Percentiles rank a stretch among this genome's conserved stretches.
phyloP scores from a whole-genome alignment of 1,140 invertebrate species.

The Spodoptera litura region DNA sequence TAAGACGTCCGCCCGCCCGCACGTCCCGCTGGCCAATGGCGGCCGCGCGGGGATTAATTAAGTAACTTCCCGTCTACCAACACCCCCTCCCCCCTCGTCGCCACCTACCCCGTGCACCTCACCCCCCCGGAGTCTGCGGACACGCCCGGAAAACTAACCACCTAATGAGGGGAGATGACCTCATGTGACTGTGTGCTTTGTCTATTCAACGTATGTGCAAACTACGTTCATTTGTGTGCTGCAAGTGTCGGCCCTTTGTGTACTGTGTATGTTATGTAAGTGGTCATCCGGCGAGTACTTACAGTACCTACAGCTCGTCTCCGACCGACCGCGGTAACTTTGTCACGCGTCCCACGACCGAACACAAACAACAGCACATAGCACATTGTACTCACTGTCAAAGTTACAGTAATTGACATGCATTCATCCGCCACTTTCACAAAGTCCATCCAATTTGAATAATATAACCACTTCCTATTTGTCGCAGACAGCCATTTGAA shows the following conservation, averaged over 20 bases:
- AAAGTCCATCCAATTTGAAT: constrained; percentile 31
- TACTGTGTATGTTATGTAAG: constrained; percentile 78
- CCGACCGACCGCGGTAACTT: constrained; percentile 31
- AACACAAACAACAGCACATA: constrained; percentile 12
- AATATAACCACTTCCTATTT: constrained; percentile 35
- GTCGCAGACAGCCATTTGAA: constrained; percentile 8
- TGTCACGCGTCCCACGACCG: constrained; percentile 31
- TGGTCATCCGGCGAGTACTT: constrained; percentile 52
- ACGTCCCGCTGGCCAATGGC: constrained; percentile 79
- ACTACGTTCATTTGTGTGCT: constrained; percentile 70
- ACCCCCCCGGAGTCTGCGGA: constrained; percentile 81
- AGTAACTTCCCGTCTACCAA: constrained; percentile 77
- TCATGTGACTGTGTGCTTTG: constrained; percentile 83
- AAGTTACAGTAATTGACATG: constrained; percentile 41
- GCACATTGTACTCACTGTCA: constrained; percentile 10
- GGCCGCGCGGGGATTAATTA: constrained; percentile 83
- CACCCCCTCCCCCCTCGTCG: constrained; percentile 54
- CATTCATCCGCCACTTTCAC: constrained; percentile 41
- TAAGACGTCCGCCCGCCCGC: constrained; percentile 69
- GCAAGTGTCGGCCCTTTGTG: constrained; percentile 74
- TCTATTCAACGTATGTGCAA: constrained; percentile 79
- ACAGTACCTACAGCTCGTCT: constrained; percentile 51
- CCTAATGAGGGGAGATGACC: constrained; percentile 86
- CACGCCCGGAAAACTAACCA: constrained; percentile 86
- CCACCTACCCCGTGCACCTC: constrained; percentile 60